Evolutionary conservation across 2,797 vertebrate species (phyloP), one percentile per base, ranked within the genome.

Genomic region (Melanotaenia trifasciata): DNA sequence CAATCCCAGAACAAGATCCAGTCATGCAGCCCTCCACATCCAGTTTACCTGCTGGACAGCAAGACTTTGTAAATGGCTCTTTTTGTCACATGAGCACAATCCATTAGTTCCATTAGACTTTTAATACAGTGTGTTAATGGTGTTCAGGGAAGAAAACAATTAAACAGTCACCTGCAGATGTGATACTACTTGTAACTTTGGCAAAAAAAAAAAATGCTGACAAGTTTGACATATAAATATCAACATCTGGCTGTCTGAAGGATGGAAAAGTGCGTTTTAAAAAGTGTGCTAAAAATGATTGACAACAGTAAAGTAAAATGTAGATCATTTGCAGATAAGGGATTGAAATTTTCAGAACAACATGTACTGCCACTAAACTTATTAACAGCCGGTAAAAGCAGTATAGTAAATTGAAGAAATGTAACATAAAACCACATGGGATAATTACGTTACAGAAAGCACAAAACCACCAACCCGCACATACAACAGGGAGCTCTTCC

Each of bases 1-100:
- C 73, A 72, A 63, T 78, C 74, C 59, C 82, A 83, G 80, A 79
- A 86, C 81, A 74, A 78, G 58, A 75, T 72, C 53, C 50, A 73
- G 43, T 51, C 18, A 67, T 40, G 58, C 33, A 78, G 66, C 64
- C 35, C 28, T 78, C 36, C 28, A 67, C 68, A 57, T 76, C 64
- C 43, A 63, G 60, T 62, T 79, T 67, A 74, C 51, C 66, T 58
- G 61, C 70, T 66, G 28, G 13, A 58, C 54, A 33, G 50, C 60
- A 35, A 33, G 56, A 65, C 58, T 60, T 5, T 56, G 64, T 51
- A 62, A 76, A 83, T 5, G 35, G 50, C 63, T 67, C 73, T 61
- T 73, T 74, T 60, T 64, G 36, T 82, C 65, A 64, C 58, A 64
- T 63, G 22, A 28, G 68, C 65, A 13, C 71, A 68, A 74, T 51